A percentile compares a stretch with the other conserved stretches of the same genome.
phyloP scores from a whole-genome alignment of 2,888 invertebrate genomes.

The Aporophyla nigra region DNA sequence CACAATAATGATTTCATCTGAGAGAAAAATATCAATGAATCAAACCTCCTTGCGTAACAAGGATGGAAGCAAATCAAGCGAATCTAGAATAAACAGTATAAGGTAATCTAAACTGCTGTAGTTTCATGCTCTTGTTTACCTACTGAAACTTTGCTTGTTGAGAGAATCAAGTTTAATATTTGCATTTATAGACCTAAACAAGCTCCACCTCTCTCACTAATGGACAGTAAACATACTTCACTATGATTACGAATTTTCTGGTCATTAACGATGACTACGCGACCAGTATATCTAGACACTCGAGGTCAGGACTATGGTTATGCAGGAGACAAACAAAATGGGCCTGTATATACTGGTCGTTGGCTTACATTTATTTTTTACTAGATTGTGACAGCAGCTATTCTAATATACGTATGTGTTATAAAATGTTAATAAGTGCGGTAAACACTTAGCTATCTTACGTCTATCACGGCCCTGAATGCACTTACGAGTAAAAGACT shows the following conservation, averaged over 20 bases:
- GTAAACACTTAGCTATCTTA: conserved; percentile 82
- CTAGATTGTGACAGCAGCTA: conserved; percentile 76
- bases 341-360: conserved; percentile 67
- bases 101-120: conserved; percentile 24
- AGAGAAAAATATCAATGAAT: neutral
- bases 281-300: conserved; percentile 65
- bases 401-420: conserved; percentile 76
- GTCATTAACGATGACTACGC: conserved; percentile 70
- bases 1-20: conserved; percentile 4
- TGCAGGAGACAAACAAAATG: conserved; percentile 55
- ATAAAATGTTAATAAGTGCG: conserved; percentile 81
- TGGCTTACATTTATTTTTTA: conserved; percentile 63
- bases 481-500: conserved; percentile 75
- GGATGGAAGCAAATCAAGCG: conserved; percentile 1
- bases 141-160: conserved; percentile 30
- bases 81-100: conserved; percentile 20
- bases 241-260: conserved; percentile 73
- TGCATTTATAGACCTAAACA: conserved; percentile 65
- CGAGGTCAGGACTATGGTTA: conserved; percentile 50
- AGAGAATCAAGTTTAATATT: conserved; percentile 55
- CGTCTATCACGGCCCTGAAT: conserved; percentile 87
- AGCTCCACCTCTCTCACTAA: conserved; percentile 72
- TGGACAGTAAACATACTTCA: conserved; percentile 78
- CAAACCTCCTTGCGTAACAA: neutral
- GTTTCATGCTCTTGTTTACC: conserved; percentile 19